Percentiles rank a stretch among this genome's conserved stretches.
phyloP scores from a whole-genome alignment of 2,113 vertebrate genomes.

The Dendropsophus ebraccatus region DNA sequence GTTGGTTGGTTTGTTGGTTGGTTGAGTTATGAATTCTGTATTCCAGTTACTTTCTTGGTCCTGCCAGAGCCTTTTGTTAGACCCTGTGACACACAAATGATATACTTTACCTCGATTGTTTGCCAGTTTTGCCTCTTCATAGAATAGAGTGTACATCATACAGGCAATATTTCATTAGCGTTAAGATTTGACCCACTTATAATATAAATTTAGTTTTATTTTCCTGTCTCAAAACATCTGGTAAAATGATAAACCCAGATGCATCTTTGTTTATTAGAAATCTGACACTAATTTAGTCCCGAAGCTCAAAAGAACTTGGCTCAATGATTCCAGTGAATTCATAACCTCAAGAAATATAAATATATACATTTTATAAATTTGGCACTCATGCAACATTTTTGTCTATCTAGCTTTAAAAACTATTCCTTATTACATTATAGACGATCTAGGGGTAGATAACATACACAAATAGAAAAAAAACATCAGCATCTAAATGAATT shows the following conservation, averaged over 20 bases:
- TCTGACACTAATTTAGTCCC: slow-evolving; percentile 56
- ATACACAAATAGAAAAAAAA: not conserved
- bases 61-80: not conserved
- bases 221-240: slow-evolving; percentile 53
- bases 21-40: not conserved
- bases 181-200: slow-evolving; percentile 35
- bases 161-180: not conserved
- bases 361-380: slow-evolving; percentile 33
- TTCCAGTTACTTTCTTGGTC: not conserved
- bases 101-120: not conserved
- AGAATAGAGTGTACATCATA: not conserved
- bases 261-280: slow-evolving; percentile 56
- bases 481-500: slow-evolving; percentile 6
- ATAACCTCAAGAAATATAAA: slow-evolving; percentile 52
- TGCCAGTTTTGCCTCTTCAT: not conserved
- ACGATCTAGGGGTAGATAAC: not conserved
- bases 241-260: slow-evolving; percentile 49
- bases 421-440: slow-evolving; percentile 11
- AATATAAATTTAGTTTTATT: slow-evolving; percentile 11
- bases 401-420: slow-evolving; percentile 28
- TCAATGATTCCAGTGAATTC: slow-evolving; percentile 19
- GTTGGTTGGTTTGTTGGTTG: not conserved
- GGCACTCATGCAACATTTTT: slow-evolving; percentile 21
- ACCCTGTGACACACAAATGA: not conserved
- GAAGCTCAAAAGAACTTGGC: slow-evolving; percentile 52